These are phyloP conservation scores for Bellardia bayeri DNA, from an alignment of 2,888 invertebrate species.

Conservation along the genomic window DNA sequence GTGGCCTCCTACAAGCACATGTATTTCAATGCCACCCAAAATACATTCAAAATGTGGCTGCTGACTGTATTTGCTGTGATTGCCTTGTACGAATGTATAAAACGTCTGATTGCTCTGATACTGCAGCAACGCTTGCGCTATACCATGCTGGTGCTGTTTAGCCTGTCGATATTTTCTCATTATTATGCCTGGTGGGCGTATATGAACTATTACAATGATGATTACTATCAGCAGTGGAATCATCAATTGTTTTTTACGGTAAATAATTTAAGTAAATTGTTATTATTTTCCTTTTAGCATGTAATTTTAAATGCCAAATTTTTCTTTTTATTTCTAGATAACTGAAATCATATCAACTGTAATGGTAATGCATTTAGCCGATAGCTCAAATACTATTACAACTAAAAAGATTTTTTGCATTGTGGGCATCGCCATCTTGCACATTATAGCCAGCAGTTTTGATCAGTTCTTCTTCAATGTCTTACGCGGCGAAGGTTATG, in stretches of 20 bases:
- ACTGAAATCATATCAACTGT: constrained; percentile 87
- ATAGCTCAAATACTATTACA: constrained; percentile 85
- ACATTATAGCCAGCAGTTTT: constrained; percentile 87
- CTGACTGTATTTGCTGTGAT: constrained; percentile 86
- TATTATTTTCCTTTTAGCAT: neutral
- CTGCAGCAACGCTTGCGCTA: constrained; percentile 85
- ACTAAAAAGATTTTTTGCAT: constrained; percentile 86
- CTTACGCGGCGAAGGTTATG: constrained; percentile 87
- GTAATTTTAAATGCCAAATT: neutral
- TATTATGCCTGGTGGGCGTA: constrained; percentile 90
- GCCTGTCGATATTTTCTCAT: constrained; percentile 87
- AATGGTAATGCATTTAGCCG: constrained; percentile 86
- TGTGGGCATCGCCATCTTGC: constrained; percentile 86
- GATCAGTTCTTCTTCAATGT: constrained; percentile 88
- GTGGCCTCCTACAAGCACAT: constrained; percentile 89
- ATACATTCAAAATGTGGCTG: constrained; percentile 88
- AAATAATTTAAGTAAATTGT: constrained; percentile 57
- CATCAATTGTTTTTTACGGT: constrained; percentile 88
- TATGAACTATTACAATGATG: constrained; percentile 89
- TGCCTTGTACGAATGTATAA: constrained; percentile 87
- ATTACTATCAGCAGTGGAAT: constrained; percentile 89
- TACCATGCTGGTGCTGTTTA: constrained; percentile 87
- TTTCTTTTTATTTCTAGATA: constrained; percentile 78
- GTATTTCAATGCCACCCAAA: constrained; percentile 89
- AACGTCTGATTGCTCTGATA: constrained; percentile 85